Evolutionary conservation across 2,888 invertebrate species (phyloP).

Genomic region (Linnaemya vulpina): DNA sequence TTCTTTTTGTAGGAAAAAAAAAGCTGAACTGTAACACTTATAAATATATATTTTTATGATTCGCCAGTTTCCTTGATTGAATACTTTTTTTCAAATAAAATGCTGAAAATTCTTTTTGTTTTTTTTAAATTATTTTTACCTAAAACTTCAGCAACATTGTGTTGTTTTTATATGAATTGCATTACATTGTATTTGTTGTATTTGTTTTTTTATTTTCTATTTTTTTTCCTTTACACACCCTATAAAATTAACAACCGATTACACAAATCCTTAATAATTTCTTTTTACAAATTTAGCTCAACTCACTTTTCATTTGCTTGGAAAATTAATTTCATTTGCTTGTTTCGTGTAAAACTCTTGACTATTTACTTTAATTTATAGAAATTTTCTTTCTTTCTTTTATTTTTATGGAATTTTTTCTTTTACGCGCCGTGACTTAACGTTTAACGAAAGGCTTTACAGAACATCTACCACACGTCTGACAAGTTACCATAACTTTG

Average conservation of each 20-base stretch:
- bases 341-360: conserved; percentile 8
- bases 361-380: background rate
- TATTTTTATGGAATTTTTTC: conserved; percentile 36
- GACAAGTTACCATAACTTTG: conserved; percentile 72
- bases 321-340: conserved; percentile 31
- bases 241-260: conserved; percentile 57
- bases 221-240: conserved; percentile 61
- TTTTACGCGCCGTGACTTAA: conserved; percentile 71
- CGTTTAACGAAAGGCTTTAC: conserved; percentile 70
- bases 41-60: background rate
- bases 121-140: background rate
- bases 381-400: conserved; percentile 18
- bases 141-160: conserved; percentile 13
- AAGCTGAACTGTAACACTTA: conserved; percentile 9
- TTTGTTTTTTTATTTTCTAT: conserved; percentile 23
- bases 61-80: background rate
- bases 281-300: background rate
- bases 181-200: conserved; percentile 35
- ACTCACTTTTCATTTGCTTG: background rate
- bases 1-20: conserved; percentile 8
- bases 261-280: conserved; percentile 59
- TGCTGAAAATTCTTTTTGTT: background rate
- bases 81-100: background rate
- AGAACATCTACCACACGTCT: conserved; percentile 75
- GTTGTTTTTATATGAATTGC: conserved; percentile 56